These are phyloP conservation scores for Mormyrops attenuatus DNA, from an alignment of 2,797 vertebrate genomes.

Conservation along the genomic window DNA sequence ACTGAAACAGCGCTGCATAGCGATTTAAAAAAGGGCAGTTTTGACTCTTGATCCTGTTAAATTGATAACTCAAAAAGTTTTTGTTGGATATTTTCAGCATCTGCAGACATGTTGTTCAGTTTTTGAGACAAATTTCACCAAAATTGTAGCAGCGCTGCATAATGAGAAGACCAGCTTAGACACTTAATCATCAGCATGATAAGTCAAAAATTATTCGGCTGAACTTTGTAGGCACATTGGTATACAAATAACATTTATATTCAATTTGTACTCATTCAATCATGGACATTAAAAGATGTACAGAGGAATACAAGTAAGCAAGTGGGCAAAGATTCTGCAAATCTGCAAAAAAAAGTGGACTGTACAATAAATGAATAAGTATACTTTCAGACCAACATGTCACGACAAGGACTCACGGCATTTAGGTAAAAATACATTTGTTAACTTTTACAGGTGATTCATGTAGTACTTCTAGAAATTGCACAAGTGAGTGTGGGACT, in stretches of 20 bases:
- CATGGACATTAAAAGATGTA: neutral
- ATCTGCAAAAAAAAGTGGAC: neutral
- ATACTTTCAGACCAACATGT: neutral
- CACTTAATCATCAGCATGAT: neutral
- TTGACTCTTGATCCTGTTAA: neutral
- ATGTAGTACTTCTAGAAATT: neutral
- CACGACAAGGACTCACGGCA: neutral
- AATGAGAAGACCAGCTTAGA: neutral
- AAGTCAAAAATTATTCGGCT: neutral
- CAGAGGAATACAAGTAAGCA: neutral
- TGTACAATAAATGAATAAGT: neutral
- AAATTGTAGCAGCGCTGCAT: neutral
- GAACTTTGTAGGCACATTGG: neutral
- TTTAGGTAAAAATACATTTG: neutral
- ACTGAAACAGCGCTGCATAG: neutral
- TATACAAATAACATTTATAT: neutral
- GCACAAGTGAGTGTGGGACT: neutral
- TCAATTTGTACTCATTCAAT: neutral
- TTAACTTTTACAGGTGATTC: neutral
- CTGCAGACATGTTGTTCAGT: neutral
- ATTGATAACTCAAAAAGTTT: neutral
- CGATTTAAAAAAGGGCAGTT: neutral
- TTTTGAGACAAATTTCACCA: neutral
- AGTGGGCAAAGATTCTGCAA: neutral
- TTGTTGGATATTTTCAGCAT: neutral